Evolutionary conservation across 1,140 invertebrate genomes (phyloP).

Genomic region (Drosophila mauritiana): DNA sequence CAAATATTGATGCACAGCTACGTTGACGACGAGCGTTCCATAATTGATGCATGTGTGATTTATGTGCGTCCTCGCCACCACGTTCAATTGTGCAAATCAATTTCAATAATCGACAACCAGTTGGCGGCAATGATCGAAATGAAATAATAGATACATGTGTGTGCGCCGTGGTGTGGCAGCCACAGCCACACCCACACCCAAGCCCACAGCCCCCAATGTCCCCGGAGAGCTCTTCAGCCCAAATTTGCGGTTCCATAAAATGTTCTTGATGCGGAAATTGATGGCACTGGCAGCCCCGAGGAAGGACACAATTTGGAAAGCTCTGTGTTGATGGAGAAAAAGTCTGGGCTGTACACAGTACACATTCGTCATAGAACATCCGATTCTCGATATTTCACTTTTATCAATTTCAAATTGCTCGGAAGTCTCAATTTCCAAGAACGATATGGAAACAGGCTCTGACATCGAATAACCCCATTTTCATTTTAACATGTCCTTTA

Average conservation of each 20-base stretch:
- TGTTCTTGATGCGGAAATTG: constrained; percentile 34
- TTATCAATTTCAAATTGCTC: not conserved
- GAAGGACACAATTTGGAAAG: constrained; percentile 34
- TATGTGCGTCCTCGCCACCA: constrained; percentile 74
- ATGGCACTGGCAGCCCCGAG: constrained; percentile 16
- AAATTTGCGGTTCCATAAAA: constrained; percentile 47
- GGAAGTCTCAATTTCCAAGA: no score
- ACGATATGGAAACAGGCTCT: no score
- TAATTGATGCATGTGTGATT: constrained; percentile 77
- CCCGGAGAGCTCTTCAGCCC: constrained; percentile 40
- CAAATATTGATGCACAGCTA: constrained; percentile 51
- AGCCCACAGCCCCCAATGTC: constrained; percentile 2
- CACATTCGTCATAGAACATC: constrained; percentile 26
- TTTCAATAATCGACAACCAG: constrained; percentile 78
- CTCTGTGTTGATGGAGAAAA: constrained; percentile 13
- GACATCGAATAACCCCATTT: no score
- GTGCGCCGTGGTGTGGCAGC: constrained; percentile 1
- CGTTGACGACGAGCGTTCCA: constrained; percentile 56
- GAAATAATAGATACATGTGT: constrained; percentile 56
- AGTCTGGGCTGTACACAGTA: not conserved
- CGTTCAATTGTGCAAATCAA: constrained; percentile 79
- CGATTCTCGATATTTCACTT: not conserved
- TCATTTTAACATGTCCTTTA: no score
- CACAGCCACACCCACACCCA: not conserved
- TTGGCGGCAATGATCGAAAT: constrained; percentile 61